Evolutionary conservation across 2,888 invertebrate genomes (phyloP).

Genomic region (Pammene aurita): DNA sequence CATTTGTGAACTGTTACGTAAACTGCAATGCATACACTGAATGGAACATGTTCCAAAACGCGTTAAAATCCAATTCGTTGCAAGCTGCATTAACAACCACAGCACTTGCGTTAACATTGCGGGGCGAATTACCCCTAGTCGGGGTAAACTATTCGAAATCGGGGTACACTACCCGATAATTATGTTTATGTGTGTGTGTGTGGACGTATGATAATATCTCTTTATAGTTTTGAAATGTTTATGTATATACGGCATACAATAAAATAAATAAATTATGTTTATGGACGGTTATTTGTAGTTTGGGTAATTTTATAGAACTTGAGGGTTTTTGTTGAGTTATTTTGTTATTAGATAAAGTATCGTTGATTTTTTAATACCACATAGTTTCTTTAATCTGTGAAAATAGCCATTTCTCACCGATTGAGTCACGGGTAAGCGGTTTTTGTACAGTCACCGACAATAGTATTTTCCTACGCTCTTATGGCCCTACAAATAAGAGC

Average conservation of each 20-base stretch:
- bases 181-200: no score
- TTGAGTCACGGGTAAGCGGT: no score
- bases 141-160: conserved; percentile 35
- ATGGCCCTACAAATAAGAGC: no score
- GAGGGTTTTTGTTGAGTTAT: not conserved
- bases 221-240: conserved; percentile 15
- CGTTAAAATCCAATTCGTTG: conserved; percentile 7
- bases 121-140: conserved; percentile 32
- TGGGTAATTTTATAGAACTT: not conserved
- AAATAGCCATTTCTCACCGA: no score
- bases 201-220: no score
- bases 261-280: no score
- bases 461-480: no score
- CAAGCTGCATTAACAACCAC: conserved; percentile 22
- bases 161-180: conserved; percentile 27
- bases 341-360: not conserved
- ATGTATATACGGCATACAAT: no score
- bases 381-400: no score
- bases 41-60: not conserved
- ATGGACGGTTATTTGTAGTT: no score
- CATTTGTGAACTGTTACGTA: not conserved
- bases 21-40: not conserved
- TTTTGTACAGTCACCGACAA: no score
- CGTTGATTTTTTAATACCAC: no score
- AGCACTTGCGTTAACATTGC: conserved; percentile 13